These are phyloP conservation scores for Watsonalla binaria DNA, from an alignment of 2,888 invertebrate species.

Conservation along the genomic window DNA sequence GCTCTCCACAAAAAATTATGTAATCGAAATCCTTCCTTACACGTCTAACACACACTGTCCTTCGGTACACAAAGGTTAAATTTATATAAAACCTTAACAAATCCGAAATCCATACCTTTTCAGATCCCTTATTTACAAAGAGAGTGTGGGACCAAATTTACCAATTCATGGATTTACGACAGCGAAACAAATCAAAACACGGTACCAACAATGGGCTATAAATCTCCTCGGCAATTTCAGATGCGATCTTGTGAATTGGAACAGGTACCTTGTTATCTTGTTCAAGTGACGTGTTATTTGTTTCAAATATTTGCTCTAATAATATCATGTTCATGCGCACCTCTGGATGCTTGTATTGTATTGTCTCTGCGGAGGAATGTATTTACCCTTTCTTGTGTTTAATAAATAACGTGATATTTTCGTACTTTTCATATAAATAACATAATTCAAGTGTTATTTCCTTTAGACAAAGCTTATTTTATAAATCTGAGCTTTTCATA, in stretches of 20 bases:
- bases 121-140: not conserved
- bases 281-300: slow-evolving; percentile 30
- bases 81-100: not conserved
- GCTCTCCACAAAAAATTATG: no score
- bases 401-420: no score
- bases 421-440: no score
- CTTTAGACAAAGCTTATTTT: no score
- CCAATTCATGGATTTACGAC: slow-evolving; percentile 54
- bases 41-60: no score
- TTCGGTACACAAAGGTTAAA: not conserved
- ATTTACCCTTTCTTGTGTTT: not conserved
- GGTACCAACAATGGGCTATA: slow-evolving; percentile 58
- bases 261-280: slow-evolving; percentile 43
- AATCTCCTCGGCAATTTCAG: slow-evolving; percentile 64
- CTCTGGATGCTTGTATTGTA: not conserved
- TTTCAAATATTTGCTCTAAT: slow-evolving; percentile 21
- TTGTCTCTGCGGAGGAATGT: not conserved
- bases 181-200: slow-evolving; percentile 62
- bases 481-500: no score
- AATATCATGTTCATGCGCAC: slow-evolving; percentile 2
- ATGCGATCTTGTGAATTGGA: slow-evolving; percentile 56
- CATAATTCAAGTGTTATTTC: no score
- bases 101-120: not conserved
- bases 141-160: slow-evolving; percentile 29
- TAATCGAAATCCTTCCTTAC: no score